A percentile compares a stretch with the other conserved stretches of the same genome.
phyloP scores from a whole-genome alignment of 2,113 vertebrate species.

The Leucopsar rothschildi region DNA sequence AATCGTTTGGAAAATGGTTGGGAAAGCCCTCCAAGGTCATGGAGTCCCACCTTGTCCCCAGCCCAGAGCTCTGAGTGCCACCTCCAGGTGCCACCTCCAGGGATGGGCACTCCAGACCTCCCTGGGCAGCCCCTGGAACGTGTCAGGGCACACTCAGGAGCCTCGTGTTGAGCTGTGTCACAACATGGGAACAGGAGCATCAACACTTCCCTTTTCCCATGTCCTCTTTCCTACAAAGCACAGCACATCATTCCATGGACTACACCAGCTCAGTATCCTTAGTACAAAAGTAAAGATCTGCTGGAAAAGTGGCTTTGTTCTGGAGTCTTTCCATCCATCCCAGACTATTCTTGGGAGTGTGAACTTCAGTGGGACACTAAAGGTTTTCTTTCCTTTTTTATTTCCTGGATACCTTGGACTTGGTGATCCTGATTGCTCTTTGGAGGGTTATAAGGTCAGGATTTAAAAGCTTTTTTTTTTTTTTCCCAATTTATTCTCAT shows the following conservation, averaged over 20 bases:
- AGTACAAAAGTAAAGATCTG: background rate
- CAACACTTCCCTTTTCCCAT: background rate
- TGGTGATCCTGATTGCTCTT: background rate
- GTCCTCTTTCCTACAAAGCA: background rate
- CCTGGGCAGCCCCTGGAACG: background rate
- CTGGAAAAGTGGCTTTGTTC: background rate
- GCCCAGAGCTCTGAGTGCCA: background rate
- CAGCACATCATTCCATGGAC: background rate
- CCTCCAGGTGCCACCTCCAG: background rate
- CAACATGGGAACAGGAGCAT: background rate
- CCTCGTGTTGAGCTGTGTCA: background rate
- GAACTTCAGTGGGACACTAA: background rate
- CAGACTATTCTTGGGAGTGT: background rate
- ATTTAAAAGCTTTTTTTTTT: background rate
- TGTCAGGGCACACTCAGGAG: background rate
- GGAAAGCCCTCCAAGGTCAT: accelerated
- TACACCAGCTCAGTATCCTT: background rate
- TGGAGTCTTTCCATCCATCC: background rate
- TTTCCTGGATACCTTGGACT: background rate
- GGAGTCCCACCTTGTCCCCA: accelerated
- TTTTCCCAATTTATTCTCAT: background rate
- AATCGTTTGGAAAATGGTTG: background rate
- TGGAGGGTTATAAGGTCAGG: background rate
- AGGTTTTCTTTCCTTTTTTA: background rate
- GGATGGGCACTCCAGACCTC: accelerated